phyloP scores from a whole-genome alignment of 1,140 invertebrate genomes.

The Tetraneura akinire region DNA sequence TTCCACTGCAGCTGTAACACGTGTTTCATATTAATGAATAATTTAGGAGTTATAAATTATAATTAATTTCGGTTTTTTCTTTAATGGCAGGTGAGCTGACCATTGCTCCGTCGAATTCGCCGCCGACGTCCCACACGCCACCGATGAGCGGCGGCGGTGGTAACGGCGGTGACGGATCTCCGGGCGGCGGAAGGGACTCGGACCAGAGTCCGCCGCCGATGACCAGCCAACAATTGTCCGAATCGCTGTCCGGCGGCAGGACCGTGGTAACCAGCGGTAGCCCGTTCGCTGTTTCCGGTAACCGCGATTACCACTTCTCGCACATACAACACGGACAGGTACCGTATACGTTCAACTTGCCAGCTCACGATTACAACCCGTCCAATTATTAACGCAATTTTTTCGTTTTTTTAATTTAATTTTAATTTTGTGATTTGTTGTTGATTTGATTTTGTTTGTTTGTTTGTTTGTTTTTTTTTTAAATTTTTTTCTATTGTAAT shows the following conservation, averaged over 20 bases:
- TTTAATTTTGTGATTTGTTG: slow-evolving; percentile 26
- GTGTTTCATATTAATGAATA: too few species aligned
- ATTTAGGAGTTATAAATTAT: too few species aligned
- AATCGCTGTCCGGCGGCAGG: slow-evolving; percentile 60
- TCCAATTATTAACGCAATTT: slow-evolving; percentile 50
- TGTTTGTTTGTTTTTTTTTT: slow-evolving; percentile 27
- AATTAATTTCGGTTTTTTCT: not conserved
- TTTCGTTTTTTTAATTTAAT: not conserved
- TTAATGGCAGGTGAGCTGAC: slow-evolving; percentile 61
- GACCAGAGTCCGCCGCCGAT: slow-evolving; percentile 61
- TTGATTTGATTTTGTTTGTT: slow-evolving; percentile 30
- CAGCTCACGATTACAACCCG: slow-evolving; percentile 52
- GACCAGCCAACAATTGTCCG: slow-evolving; percentile 58
- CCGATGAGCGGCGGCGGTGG: slow-evolving; percentile 58
- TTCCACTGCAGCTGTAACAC: too few species aligned
- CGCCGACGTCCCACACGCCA: slow-evolving; percentile 67
- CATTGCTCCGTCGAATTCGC: slow-evolving; percentile 63
- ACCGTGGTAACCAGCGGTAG: slow-evolving; percentile 61
- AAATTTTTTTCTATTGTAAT: not conserved
- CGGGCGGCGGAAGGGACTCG: slow-evolving; percentile 49
- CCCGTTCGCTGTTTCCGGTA: slow-evolving; percentile 63
- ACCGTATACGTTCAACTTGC: slow-evolving; percentile 56
- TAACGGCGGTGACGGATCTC: slow-evolving; percentile 53
- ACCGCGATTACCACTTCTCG: slow-evolving; percentile 79
- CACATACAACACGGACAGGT: slow-evolving; percentile 91